Conservation (phyloP, 2,888 invertebrate species). For the Drosophila tripunctata region DNA sequence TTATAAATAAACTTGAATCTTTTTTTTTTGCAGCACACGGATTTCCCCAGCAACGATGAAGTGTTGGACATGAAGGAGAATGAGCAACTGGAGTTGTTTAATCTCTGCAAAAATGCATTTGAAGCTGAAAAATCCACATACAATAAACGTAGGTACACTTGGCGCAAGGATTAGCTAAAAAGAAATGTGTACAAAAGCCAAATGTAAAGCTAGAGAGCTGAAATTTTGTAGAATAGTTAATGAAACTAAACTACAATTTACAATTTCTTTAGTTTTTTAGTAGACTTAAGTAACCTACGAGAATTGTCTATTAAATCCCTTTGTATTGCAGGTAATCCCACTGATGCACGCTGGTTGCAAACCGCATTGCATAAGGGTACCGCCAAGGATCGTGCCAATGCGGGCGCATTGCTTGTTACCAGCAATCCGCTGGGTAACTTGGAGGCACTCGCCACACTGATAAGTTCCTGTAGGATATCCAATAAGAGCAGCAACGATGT, state of each 20-base stretch:
- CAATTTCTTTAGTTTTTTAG: too few species aligned
- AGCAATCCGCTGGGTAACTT: constrained; percentile 84
- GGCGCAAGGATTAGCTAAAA: neutral
- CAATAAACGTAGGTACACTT: constrained; percentile 73
- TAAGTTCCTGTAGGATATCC: constrained; percentile 81
- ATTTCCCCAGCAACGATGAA: constrained; percentile 78
- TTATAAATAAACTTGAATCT: too few species aligned
- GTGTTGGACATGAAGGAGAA: constrained; percentile 82
- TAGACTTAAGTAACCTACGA: too few species aligned
- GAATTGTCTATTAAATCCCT: too few species aligned
- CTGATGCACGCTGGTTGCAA: constrained; percentile 83
- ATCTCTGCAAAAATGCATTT: constrained; percentile 80
- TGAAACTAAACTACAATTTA: too few species aligned
- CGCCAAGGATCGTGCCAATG: constrained; percentile 84
- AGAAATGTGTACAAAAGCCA: too few species aligned
- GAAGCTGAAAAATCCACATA: constrained; percentile 76
- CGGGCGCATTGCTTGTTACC: constrained; percentile 83
- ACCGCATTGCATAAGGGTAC: constrained; percentile 84
- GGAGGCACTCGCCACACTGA: constrained; percentile 80
- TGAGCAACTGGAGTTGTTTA: constrained; percentile 81
- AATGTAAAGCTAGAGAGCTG: too few species aligned
- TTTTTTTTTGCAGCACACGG: constrained; percentile 81
- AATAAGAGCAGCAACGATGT: constrained; percentile 83
- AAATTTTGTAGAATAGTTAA: too few species aligned
- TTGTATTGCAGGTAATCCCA: constrained; percentile 77